Conservation (phyloP, 2,888 invertebrate genomes). For the Meliscaeva auricollis region DNA sequence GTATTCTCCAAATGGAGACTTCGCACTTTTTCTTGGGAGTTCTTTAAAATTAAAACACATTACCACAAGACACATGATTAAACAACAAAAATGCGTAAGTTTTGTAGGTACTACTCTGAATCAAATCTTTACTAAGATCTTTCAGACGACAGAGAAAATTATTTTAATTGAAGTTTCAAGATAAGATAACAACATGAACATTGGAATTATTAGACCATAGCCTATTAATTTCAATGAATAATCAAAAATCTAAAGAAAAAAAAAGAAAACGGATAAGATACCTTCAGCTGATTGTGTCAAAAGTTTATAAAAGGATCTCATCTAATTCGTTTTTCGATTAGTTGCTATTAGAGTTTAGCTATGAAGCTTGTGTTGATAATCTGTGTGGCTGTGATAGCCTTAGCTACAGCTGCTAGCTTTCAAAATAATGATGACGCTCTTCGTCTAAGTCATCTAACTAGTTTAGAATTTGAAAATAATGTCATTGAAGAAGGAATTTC, state of each 20-base stretch:
- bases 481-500: background rate
- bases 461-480: no score
- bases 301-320: constrained; percentile 10
- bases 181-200: background rate
- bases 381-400: background rate
- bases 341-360: background rate
- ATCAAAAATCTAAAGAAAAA: background rate
- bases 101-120: no score
- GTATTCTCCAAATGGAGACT: no score
- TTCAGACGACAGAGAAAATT: no score
- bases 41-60: no score
- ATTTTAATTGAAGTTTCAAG: no score
- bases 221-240: no score
- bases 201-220: background rate
- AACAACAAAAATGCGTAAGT: no score
- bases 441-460: background rate
- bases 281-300: background rate
- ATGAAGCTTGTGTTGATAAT: constrained; percentile 13
- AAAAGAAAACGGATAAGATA: constrained; percentile 6
- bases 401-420: background rate
- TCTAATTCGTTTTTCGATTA: background rate
- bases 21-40: no score
- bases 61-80: no score
- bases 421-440: background rate
- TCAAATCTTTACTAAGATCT: no score